Base-by-base conservation (phyloP, 2,888 invertebrate species). In the Gasteruption jaculator region DNA sequence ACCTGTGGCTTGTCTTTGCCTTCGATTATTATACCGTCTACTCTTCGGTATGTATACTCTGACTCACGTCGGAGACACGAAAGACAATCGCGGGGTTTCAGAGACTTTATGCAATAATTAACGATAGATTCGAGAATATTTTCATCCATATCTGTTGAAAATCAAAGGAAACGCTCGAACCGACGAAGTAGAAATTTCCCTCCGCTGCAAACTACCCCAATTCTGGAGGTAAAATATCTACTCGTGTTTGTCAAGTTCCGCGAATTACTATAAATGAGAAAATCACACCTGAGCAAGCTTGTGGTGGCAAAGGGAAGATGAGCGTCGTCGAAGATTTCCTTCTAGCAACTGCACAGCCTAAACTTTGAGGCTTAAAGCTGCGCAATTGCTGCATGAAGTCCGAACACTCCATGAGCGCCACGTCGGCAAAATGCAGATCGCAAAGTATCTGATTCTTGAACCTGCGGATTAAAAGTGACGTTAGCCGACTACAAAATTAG, bases 331-430 rank as follows among this genome's bases (percentile, higher is more conserved):
- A 92, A 59, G 90, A 90, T 74, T 93, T 93, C 71, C 93, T 81
- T 65, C 93, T 76, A 48, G 92, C 92, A 61, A 93, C 93, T 58
- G 92, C 92, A 77, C 91, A 93, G 73, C 93, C 93, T 71, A 93
- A 78, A 61, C 91, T 91, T 78, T 93, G 92, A 61, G 92, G 91
- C 77, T 93, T 93, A 79, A 93, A 93, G 77, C 91, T 87, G 68
- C 92, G 85, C 71, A 93, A 81, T 77, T 93, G 92, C 77, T 92
- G 91, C 91, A 93, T 91, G 78, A 92, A 93, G 80, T 93, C 92
- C 63, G 91, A 89, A 78, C 90, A 91, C 86, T 92, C 92, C 90
- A 92, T 91, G 72, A 92, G 88, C 74, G 91, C 89, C 60, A 92
- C 91, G 86, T 93, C 93, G 67, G 91, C 91, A 73, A 92, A 93